These are phyloP conservation scores for Macroteleia sp. DNA, from an alignment of 2,888 invertebrate species.

Conservation along the genomic window DNA sequence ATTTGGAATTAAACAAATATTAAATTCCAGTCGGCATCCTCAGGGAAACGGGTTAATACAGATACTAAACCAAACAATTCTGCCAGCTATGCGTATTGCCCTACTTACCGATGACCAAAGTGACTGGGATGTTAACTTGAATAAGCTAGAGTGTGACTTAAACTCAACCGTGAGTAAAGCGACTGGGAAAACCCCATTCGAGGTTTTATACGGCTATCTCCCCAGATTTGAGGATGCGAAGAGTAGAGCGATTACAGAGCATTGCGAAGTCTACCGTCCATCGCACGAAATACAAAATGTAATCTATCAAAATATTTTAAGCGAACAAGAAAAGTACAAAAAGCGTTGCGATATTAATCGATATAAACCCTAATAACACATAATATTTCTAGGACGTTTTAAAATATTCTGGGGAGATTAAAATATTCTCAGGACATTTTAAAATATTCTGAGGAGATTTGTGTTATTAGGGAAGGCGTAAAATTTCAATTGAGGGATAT, in stretches of 20 bases:
- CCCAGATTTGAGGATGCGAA: conserved; percentile 12
- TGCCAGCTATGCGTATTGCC: background rate
- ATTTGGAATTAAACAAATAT: conserved; percentile 29
- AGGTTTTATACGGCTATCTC: conserved; percentile 12
- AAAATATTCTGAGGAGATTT: too few relatives aligned
- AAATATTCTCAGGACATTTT: too few relatives aligned
- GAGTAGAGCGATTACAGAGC: background rate
- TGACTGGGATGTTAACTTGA: background rate
- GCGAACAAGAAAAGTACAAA: conserved; percentile 17
- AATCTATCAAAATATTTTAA: too few relatives aligned
- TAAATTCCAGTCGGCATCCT: conserved; percentile 26
- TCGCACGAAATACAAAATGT: conserved; percentile 1
- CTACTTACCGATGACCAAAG: background rate
- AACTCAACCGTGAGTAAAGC: background rate
- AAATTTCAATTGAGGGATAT: conserved; percentile 5
- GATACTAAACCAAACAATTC: conserved; percentile 8
- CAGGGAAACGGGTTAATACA: conserved; percentile 19
- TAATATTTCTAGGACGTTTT: too few relatives aligned
- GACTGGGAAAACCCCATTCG: conserved; percentile 1
- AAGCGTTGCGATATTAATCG: background rate
- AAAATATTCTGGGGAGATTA: too few relatives aligned
- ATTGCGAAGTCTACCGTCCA: conserved; percentile 7
- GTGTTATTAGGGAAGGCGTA: too few relatives aligned
- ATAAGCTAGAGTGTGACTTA: background rate
- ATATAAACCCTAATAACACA: too few relatives aligned